Evolutionary conservation across 2,797 vertebrate species (phyloP).

Genomic region (Danio choprae): DNA sequence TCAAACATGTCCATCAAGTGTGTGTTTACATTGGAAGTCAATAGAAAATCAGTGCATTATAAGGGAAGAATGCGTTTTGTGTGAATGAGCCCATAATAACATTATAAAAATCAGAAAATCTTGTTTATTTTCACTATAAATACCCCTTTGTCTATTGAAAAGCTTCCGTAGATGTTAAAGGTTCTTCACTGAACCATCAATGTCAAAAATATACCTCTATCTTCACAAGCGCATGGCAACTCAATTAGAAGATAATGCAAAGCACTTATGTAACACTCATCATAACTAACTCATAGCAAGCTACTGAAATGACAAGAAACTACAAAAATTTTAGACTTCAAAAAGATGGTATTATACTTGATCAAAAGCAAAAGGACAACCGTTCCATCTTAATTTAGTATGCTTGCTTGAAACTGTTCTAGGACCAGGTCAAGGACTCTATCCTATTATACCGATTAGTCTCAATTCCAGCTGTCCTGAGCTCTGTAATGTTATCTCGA

Average conservation of each 20-base stretch:
- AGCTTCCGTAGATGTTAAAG: no score
- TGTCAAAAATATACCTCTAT: no score
- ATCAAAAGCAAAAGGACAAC: not conserved
- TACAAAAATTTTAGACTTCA: not conserved
- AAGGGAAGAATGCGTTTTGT: no score
- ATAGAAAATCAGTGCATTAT: no score
- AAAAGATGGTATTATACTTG: not conserved
- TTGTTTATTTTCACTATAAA: no score
- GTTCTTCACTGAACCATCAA: no score
- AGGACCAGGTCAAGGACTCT: slow-evolving; percentile 21
- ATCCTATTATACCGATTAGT: slow-evolving; percentile 15
- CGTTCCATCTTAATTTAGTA: not conserved
- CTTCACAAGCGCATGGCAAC: not conserved
- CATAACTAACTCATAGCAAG: not conserved
- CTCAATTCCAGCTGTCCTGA: slow-evolving; percentile 30
- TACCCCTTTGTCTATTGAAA: no score
- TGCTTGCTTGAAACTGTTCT: slow-evolving; percentile 17
- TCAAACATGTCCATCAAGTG: no score
- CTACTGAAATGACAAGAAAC: not conserved
- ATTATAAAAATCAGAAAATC: no score
- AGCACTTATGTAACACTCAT: not conserved
- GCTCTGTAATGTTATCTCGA: slow-evolving; percentile 16
- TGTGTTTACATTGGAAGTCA: no score
- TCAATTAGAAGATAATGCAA: slow-evolving; percentile 3
- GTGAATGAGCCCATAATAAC: no score